These are phyloP conservation scores for Andricus grossulariae DNA, from an alignment of 1,140 invertebrate genomes.

Conservation along the genomic window DNA sequence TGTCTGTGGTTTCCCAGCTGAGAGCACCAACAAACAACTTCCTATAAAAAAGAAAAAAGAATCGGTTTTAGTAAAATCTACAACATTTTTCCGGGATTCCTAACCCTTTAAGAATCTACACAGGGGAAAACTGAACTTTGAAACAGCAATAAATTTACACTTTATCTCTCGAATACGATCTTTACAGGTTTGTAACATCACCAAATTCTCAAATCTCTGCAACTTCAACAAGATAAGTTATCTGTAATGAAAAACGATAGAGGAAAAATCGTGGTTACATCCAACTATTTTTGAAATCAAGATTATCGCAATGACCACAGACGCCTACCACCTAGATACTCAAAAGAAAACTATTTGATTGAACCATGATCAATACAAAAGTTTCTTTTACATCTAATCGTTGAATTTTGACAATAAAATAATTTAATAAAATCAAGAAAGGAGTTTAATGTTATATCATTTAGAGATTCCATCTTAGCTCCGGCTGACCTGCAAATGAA, in stretches of 20 bases:
- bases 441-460: conserved; percentile 69
- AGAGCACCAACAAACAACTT: conserved; percentile 98
- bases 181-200: conserved; percentile 44
- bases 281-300: conserved; percentile 47
- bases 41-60: conserved; percentile 83
- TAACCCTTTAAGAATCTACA: conserved; percentile 35
- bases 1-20: conserved; percentile 98
- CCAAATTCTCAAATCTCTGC: conserved; percentile 56
- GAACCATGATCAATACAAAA: not conserved
- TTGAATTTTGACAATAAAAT: conserved; percentile 32
- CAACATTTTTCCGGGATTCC: conserved; percentile 40
- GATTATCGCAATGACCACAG: conserved; percentile 39
- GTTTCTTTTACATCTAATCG: conserved; percentile 9
- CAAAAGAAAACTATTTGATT: conserved; percentile 25
- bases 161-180: conserved; percentile 24
- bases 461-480: conserved; percentile 70
- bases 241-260: conserved; percentile 55
- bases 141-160: conserved; percentile 27
- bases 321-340: conserved; percentile 44
- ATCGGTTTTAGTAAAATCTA: conserved; percentile 45
- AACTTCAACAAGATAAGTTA: conserved; percentile 53
- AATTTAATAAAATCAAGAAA: conserved; percentile 56
- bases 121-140: conserved; percentile 32
- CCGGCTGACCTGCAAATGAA: conserved; percentile 72
- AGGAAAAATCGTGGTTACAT: conserved; percentile 34